Evolutionary conservation across 2,888 invertebrate species (phyloP).

Genomic region (Harpalus rubripes): DNA sequence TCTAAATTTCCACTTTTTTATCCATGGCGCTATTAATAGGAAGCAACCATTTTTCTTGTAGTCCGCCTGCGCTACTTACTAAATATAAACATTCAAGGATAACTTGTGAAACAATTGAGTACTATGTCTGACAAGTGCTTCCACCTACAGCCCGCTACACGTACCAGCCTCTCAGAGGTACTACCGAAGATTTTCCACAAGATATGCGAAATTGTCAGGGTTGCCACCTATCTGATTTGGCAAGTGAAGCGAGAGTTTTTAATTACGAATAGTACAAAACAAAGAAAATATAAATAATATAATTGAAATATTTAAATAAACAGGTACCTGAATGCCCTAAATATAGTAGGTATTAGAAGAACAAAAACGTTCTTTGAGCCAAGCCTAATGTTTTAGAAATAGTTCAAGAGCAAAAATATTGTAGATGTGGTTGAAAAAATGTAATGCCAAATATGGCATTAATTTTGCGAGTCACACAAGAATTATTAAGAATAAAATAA

Average conservation of each 20-base stretch:
- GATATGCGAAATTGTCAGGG: conserved; percentile 1
- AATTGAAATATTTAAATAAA: too few species aligned
- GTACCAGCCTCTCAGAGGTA: background rate
- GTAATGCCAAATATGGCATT: too few species aligned
- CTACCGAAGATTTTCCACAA: background rate
- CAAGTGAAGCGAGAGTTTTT: background rate
- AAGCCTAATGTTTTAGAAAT: too few species aligned
- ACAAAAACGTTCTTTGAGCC: too few species aligned
- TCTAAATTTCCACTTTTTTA: background rate
- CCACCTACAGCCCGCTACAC: conserved; percentile 44
- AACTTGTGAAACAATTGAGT: conserved; percentile 62
- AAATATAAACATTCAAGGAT: conserved; percentile 61
- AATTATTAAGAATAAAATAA: too few species aligned
- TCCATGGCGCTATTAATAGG: conserved; percentile 42
- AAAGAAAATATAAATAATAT: background rate
- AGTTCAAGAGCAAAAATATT: too few species aligned
- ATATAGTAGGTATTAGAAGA: too few species aligned
- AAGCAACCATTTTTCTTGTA: conserved; percentile 13
- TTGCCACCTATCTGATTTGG: background rate
- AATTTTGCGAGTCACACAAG: too few species aligned
- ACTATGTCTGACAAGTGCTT: conserved; percentile 58
- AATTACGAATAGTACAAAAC: background rate
- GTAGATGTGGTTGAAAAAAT: too few species aligned
- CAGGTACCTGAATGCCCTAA: too few species aligned
- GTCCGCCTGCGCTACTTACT: conserved; percentile 58